Evolutionary conservation across 2,888 invertebrate species (phyloP).

Genomic region (Aplocera efformata): DNA sequence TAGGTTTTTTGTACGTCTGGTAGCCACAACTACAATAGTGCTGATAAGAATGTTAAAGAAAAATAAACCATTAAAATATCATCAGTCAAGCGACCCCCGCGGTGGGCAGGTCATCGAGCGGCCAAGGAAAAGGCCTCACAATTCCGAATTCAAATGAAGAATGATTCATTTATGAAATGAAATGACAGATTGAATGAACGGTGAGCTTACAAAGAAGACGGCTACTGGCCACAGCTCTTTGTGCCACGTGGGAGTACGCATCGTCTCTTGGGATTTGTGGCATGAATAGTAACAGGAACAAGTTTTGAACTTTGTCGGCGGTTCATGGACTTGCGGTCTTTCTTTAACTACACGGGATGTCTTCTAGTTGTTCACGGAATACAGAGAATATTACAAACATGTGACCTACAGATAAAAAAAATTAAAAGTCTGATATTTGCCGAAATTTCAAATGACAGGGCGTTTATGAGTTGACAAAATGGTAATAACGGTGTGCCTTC

Average conservation of each 20-base stretch:
- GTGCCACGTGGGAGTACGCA: slow-evolving; percentile 57
- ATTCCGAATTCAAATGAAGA: slow-evolving; percentile 76
- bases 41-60: slow-evolving; percentile 76
- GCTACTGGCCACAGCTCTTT: slow-evolving; percentile 60
- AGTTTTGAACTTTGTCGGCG: slow-evolving; percentile 26
- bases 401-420: too few relatives aligned
- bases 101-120: slow-evolving; percentile 72
- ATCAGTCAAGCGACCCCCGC: slow-evolving; percentile 76
- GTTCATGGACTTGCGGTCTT: too few relatives aligned
- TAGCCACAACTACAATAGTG: slow-evolving; percentile 58
- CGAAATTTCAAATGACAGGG: slow-evolving; percentile 1
- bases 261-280: slow-evolving; percentile 35
- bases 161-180: slow-evolving; percentile 79
- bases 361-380: too few relatives aligned
- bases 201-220: slow-evolving; percentile 55
- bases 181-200: slow-evolving; percentile 78
- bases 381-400: too few relatives aligned
- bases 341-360: too few relatives aligned
- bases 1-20: slow-evolving; percentile 23
- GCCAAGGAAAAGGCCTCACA: slow-evolving; percentile 65
- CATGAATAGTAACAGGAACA: slow-evolving; percentile 13
- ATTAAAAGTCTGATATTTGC: too few relatives aligned
- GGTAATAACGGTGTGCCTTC: slow-evolving; percentile 16
- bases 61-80: slow-evolving; percentile 79
- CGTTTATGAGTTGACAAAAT: slow-evolving; percentile 12